Base-by-base conservation (phyloP, 1,140 invertebrate species). In the Agrilus planipennis region DNA sequence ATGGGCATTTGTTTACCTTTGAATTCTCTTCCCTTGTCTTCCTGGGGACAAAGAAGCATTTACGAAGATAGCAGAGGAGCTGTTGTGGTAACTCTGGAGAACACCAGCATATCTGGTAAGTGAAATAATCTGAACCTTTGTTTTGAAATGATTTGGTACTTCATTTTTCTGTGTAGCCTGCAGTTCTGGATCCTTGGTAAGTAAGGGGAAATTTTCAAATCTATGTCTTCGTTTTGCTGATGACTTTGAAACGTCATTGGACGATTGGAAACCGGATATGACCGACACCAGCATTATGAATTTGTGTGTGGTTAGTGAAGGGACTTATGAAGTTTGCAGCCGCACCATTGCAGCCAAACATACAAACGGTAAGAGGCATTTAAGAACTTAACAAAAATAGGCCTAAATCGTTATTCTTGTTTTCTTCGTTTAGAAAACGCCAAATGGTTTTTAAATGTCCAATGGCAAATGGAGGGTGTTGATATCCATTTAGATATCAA, bases 401-500 rank as follows among this genome's bases (percentile, higher is more conserved):
- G 15, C 32, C 5, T 7, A 30, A 30, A 30, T 12, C 15, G 15
- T 21, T n/a, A 2, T 21, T n/a, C 23, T 42, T 43, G 15, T n/a
- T n/a, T n/a, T n/a, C n/a, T n/a, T n/a, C n/a, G n/a, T n/a, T n/a
- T 29, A 74, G 89, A 90, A 63, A 96, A 95, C 67, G 92, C 93
- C 2, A 97, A 98, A 64, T 98, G 94, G 95, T 79, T 97, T 47
- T 65, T 99, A 18, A 97, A 96, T 63, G 89, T 98, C 1, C 84
- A 90, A 47, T 97, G 93, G 91, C 84, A 96, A 67, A 99, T 99
- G 95, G 89, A 97, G 68, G 95, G 95, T 39, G 90, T 97, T 12
- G 92, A 96, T 57, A 92, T 96, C 41, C 89, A 97, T 62, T 67
- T 97, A 31, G 92, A 97, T 62, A 88, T 91, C 0, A 92, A 85